phyloP scores from a whole-genome alignment of 1,140 invertebrate genomes.

The Gonatopus flavifemur region DNA sequence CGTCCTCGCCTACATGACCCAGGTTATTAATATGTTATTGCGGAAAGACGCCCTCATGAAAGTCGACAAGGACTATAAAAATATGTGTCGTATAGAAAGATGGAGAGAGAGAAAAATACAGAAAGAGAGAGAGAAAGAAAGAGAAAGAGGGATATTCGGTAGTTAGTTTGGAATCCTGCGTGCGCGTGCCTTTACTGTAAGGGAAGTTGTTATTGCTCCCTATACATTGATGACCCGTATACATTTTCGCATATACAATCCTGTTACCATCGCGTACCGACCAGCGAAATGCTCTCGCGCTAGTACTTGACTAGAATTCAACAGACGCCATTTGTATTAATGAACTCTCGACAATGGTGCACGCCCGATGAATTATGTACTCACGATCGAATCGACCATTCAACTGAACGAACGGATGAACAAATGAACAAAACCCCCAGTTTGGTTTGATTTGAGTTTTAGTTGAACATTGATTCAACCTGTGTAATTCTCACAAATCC shows the following conservation, averaged over 20 bases:
- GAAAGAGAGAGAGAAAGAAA: no score
- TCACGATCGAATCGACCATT: slow-evolving; percentile 54
- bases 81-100: slow-evolving; percentile 48
- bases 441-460: no score
- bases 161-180: no score
- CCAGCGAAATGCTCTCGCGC: slow-evolving; percentile 21
- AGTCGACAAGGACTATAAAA: slow-evolving; percentile 56
- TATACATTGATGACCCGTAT: slow-evolving; percentile 22
- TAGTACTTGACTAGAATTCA: slow-evolving; percentile 44
- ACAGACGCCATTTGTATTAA: slow-evolving; percentile 61
- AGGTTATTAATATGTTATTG: slow-evolving; percentile 61
- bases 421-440: no score
- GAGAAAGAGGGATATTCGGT: no score
- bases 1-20: slow-evolving; percentile 33
- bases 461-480: no score
- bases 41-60: slow-evolving; percentile 57
- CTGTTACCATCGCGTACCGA: slow-evolving; percentile 28
- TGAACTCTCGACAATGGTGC: slow-evolving; percentile 57
- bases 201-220: no score
- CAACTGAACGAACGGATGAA: no score
- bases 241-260: slow-evolving; percentile 1
- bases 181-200: no score
- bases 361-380: slow-evolving; percentile 59
- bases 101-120: slow-evolving; percentile 22
- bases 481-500: no score